Evolutionary conservation across 1,140 invertebrate species (phyloP).

Genomic region (Zeugodacus cucurbitae): DNA sequence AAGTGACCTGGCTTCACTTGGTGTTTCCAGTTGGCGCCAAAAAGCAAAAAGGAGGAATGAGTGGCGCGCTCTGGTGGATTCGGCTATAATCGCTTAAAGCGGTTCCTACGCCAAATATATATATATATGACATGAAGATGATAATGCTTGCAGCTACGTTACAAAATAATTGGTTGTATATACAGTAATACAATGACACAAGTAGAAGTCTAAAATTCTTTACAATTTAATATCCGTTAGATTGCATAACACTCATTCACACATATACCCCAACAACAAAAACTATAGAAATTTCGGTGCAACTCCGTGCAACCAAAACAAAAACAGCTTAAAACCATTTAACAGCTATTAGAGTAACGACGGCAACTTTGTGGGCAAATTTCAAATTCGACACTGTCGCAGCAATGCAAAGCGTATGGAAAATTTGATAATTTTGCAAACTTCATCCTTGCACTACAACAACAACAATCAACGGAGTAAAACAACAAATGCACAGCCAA

Average conservation of each 20-base stretch:
- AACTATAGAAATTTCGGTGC: background rate
- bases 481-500: background rate
- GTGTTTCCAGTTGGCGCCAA: too few relatives aligned
- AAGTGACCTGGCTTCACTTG: too few relatives aligned
- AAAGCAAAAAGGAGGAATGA: too few relatives aligned
- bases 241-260: background rate
- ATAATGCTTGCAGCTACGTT: too few relatives aligned
- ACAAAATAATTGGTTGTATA: too few relatives aligned
- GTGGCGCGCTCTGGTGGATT: too few relatives aligned
- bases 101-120: too few relatives aligned
- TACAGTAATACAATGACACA: too few relatives aligned
- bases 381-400: background rate
- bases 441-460: background rate
- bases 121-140: too few relatives aligned
- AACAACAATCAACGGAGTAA: background rate
- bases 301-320: background rate
- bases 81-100: too few relatives aligned
- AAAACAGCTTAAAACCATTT: slow-evolving; percentile 8
- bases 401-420: background rate
- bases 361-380: background rate
- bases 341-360: background rate
- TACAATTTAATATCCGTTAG: too few relatives aligned
- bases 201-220: too few relatives aligned
- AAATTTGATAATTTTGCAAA: slow-evolving; percentile 34
- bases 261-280: background rate